phyloP scores from a whole-genome alignment of 2,113 vertebrate species.

The Tachuris rubrigastra region DNA sequence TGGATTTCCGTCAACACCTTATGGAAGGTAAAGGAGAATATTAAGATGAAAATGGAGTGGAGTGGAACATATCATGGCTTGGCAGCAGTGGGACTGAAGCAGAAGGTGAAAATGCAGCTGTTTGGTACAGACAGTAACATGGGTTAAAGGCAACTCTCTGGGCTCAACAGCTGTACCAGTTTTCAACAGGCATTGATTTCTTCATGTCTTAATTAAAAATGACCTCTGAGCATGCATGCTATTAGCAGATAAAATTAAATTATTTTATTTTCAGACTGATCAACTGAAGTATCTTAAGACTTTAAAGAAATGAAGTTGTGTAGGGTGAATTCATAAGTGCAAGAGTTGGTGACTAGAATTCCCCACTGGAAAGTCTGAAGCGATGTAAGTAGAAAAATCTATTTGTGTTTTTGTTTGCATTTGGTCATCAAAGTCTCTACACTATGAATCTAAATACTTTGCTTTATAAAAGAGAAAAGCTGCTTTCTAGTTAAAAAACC shows the following conservation, averaged over 20 bases:
- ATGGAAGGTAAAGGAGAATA: constrained; percentile 80
- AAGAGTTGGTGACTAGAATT: not conserved
- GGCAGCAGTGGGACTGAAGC: constrained; percentile 77
- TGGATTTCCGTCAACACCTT: constrained; percentile 59
- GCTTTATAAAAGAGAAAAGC: not conserved
- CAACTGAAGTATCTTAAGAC: not conserved
- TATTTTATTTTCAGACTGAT: not conserved
- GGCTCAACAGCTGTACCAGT: not conserved
- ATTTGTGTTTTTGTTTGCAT: not conserved
- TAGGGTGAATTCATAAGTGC: not conserved
- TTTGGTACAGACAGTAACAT: not conserved
- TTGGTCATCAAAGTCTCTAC: not conserved
- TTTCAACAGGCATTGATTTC: not conserved
- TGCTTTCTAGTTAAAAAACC: not conserved
- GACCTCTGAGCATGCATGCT: not conserved
- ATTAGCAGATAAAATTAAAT: constrained; percentile 3
- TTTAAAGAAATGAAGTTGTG: not conserved
- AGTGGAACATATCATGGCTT: constrained; percentile 80
- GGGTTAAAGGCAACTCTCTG: not conserved
- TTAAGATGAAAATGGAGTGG: constrained; percentile 75
- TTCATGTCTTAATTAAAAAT: not conserved
- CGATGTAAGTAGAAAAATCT: not conserved
- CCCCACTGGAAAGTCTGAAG: not conserved
- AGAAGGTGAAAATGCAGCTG: constrained; percentile 75
- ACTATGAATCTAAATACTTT: not conserved